Evolutionary conservation across 2,113 vertebrate genomes (phyloP).

Genomic region (Pyxicephalus adspersus): DNA sequence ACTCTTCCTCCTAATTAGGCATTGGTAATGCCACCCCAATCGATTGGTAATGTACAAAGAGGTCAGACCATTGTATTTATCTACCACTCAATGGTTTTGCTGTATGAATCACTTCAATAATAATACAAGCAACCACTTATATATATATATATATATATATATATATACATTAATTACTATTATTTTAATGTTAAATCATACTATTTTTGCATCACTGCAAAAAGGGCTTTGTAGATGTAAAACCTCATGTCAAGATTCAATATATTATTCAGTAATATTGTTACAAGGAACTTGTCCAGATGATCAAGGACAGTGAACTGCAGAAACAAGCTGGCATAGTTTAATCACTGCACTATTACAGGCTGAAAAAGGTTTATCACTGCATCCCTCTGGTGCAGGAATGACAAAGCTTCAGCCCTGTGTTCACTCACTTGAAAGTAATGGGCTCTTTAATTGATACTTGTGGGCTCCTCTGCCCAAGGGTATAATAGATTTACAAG

Average conservation of each 20-base stretch:
- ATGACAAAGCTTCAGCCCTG: slow-evolving; percentile 5
- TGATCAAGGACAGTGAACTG: neutral
- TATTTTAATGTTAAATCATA: no score
- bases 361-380: slow-evolving; percentile 4
- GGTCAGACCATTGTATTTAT: no score
- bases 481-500: slow-evolving; percentile 12
- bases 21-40: no score
- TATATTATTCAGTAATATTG: no score
- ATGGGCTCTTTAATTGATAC: slow-evolving; percentile 34
- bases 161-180: no score
- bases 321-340: slow-evolving; percentile 11
- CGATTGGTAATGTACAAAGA: no score
- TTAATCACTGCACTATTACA: slow-evolving; percentile 21
- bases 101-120: no score
- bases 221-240: slow-evolving; percentile 1
- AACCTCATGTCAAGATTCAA: neutral
- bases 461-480: slow-evolving; percentile 18
- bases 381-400: neutral
- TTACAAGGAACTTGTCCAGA: slow-evolving; percentile 28
- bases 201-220: no score
- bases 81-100: no score
- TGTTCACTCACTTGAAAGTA: neutral
- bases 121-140: no score
- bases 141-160: no score
- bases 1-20: no score